Evolutionary conservation across 2,797 vertebrate species (phyloP), one percentile per base, ranked within the genome.

Genomic region (Aulostomus chinensis): DNA sequence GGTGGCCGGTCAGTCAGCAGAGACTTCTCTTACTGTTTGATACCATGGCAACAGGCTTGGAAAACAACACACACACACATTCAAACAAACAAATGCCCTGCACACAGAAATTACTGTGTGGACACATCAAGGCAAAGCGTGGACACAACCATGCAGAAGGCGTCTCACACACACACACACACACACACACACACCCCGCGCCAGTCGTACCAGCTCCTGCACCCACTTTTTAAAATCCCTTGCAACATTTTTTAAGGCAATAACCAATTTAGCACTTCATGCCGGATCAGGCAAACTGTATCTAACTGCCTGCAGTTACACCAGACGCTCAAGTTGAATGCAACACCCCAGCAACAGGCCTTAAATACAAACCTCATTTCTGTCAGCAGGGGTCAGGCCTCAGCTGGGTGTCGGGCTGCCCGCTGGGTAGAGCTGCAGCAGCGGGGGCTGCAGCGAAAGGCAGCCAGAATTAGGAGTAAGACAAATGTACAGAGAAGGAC

Each of bases 331-430:
- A 55, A 26, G 62, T 63, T 50, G 35, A 69, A 56, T 30, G 60
- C 48, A 71, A 30, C 2, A 46, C 43, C 52, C 48, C 37, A 61
- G 72, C 58, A 79, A 75, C 68, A 76, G 55, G 47, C 76, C 63
- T 71, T 61, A 61, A 48, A 69, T 65, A 81, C 73, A 82, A 59
- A 58, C 46, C 70, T 73, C 25, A 28, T 73, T 84, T 84, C 80
- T 74, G 81, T 83, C 86, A 88, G 78, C 81, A 87, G 86, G 84
- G 85, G 86, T 87, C 86, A 87, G 84, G 58, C 74, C 82, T 83
- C 76, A 75, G 80, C 83, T 67, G n/a, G n/a, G n/a, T n/a, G n/a
- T n/a, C n/a, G n/a, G 45, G 43, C 57, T 70, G 59, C 59, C 50
- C 49, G 64, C 66, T 73, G 58, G 49, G 36, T 48, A 13, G 45